These are phyloP conservation scores for Anagyrus pseudococci DNA, from an alignment of 2,888 invertebrate genomes.

Conservation along the genomic window DNA sequence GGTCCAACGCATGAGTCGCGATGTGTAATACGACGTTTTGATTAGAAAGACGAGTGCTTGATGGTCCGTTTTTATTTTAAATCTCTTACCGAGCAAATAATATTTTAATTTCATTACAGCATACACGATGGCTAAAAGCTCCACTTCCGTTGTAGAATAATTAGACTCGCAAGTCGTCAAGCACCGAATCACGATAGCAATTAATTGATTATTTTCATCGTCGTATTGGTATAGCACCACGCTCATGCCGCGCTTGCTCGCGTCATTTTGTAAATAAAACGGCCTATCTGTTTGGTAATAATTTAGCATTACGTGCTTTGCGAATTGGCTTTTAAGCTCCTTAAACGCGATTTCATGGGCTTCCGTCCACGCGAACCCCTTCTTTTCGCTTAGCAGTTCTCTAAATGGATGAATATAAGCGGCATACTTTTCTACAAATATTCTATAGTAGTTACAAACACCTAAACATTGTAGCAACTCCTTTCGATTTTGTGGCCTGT, in stretches of 20 bases:
- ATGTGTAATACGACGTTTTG: slow-evolving; percentile 5
- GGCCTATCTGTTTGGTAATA: neutral
- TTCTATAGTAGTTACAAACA: slow-evolving; percentile 39
- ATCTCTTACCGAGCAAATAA: slow-evolving; percentile 14
- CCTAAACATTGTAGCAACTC: slow-evolving; percentile 44
- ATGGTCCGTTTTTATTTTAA: slow-evolving; percentile 22
- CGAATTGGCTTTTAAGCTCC: slow-evolving; percentile 6
- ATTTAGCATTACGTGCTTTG: neutral
- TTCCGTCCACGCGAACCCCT: neutral
- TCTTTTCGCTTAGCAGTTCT: slow-evolving; percentile 9
- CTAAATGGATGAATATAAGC: slow-evolving; percentile 21
- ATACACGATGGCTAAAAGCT: slow-evolving; percentile 33
- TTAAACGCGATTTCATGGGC: neutral
- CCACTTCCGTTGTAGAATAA: slow-evolving; percentile 40
- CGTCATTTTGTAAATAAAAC: slow-evolving; percentile 16
- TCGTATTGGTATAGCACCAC: slow-evolving; percentile 38
- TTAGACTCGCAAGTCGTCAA: slow-evolving; percentile 19
- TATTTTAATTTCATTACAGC: slow-evolving; percentile 43
- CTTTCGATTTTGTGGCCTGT: slow-evolving; percentile 42
- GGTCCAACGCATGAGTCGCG: slow-evolving; percentile 11
- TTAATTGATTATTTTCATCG: slow-evolving; percentile 21
- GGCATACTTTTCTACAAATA: slow-evolving; percentile 32
- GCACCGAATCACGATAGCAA: slow-evolving; percentile 43
- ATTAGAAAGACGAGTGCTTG: slow-evolving; percentile 10
- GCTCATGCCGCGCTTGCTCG: slow-evolving; percentile 29